Evolutionary conservation across 2,888 invertebrate species (phyloP).

Genomic region (Tiliacea citrago): DNA sequence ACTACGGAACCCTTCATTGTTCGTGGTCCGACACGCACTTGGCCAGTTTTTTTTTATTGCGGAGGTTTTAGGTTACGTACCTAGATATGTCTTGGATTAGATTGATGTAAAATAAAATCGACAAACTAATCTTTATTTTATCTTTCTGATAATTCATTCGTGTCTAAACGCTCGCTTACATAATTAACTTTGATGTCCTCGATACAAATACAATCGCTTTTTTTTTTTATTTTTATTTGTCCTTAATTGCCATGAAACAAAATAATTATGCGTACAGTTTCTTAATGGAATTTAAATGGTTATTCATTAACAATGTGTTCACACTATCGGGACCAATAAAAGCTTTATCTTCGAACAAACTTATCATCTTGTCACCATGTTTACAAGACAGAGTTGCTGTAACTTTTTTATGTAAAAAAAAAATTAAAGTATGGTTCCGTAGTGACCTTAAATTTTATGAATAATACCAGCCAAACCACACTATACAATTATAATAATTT

Average conservation of each 20-base stretch:
- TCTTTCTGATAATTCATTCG: background rate
- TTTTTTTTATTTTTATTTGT: background rate
- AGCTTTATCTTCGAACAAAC: constrained; percentile 47
- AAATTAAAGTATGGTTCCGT: constrained; percentile 33
- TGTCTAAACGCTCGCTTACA: constrained; percentile 13
- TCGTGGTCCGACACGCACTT: too few species aligned
- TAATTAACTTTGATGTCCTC: constrained; percentile 32
- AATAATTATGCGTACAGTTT: constrained; percentile 37
- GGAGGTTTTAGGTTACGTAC: too few species aligned
- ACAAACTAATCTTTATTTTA: background rate
- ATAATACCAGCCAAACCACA: background rate
- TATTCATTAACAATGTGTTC: constrained; percentile 56
- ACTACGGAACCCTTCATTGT: too few species aligned
- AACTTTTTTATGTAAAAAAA: background rate
- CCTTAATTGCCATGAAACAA: constrained; percentile 39
- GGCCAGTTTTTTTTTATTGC: background rate
- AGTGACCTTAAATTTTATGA: background rate
- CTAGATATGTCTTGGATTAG: background rate
- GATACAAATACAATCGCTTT: constrained; percentile 10
- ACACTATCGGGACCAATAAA: constrained; percentile 50
- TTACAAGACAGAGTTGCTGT: constrained; percentile 12
- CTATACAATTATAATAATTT: too few species aligned
- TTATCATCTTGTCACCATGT: constrained; percentile 39
- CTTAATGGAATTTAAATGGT: constrained; percentile 39
- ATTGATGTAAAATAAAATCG: constrained; percentile 11